Evolutionary conservation across 2,113 vertebrate genomes (phyloP).

Genomic region (Eptatretus burgeri): DNA sequence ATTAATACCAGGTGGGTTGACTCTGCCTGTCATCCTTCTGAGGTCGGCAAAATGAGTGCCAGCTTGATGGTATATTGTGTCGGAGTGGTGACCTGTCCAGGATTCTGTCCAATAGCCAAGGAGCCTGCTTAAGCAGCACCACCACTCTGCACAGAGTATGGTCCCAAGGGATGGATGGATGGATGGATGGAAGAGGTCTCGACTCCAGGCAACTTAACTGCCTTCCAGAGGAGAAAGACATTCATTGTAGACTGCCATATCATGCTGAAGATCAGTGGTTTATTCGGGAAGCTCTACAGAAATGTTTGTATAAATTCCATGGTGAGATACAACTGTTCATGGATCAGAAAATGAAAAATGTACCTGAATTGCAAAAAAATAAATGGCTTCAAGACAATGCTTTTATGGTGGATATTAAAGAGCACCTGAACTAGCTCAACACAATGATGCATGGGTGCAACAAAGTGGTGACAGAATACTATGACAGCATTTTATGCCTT

Average conservation of each 20-base stretch:
- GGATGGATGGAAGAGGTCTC: not conserved
- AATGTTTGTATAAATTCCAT: conserved; percentile 4
- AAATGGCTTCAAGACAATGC: conserved; percentile 9
- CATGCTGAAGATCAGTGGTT: not conserved
- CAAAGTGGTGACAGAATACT: conserved; percentile 9
- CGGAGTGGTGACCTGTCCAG: too few species aligned
- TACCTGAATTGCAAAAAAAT: conserved; percentile 6
- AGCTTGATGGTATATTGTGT: too few species aligned
- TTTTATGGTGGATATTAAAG: conserved; percentile 11
- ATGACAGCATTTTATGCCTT: conserved; percentile 6
- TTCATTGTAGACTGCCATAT: not conserved
- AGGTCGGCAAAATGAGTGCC: too few species aligned
- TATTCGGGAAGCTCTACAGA: not conserved
- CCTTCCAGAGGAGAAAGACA: conserved; percentile 1
- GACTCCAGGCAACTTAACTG: not conserved
- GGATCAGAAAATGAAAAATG: too few species aligned
- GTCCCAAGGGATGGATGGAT: too few species aligned
- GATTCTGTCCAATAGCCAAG: too few species aligned
- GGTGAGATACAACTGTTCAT: conserved; percentile 8
- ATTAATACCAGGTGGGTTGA: too few species aligned
- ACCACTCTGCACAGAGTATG: too few species aligned
- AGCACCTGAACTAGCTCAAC: conserved; percentile 10
- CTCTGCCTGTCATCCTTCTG: too few species aligned
- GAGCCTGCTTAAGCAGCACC: too few species aligned
- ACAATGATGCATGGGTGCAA: conserved; percentile 9